Percentiles rank a stretch among this genome's conserved stretches.
phyloP scores from a whole-genome alignment of 2,113 vertebrate species.

The Octodon degus region DNA sequence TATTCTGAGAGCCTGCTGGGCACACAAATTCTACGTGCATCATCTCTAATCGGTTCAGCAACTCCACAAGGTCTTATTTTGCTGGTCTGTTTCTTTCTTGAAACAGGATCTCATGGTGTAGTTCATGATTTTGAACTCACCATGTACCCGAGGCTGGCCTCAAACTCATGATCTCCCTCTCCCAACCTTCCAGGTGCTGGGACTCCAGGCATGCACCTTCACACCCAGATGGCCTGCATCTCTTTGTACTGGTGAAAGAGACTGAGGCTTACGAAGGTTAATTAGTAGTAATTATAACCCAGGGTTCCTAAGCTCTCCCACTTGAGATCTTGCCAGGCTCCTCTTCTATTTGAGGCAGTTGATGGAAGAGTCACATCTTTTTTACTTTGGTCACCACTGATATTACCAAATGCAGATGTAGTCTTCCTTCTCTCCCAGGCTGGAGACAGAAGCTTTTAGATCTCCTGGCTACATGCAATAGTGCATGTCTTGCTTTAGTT shows the following conservation, averaged over 20 bases:
- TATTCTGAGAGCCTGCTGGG: neutral
- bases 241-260: neutral
- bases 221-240: neutral
- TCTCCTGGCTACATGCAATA: slow-evolving; percentile 43
- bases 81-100: neutral
- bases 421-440: slow-evolving; percentile 50
- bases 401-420: slow-evolving; percentile 43
- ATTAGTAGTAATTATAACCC: neutral
- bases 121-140: neutral
- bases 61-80: neutral
- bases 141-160: neutral
- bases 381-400: neutral
- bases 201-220: neutral
- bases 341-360: neutral
- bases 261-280: neutral
- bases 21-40: neutral
- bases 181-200: neutral
- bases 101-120: neutral
- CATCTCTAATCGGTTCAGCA: neutral
- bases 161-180: neutral
- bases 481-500: slow-evolving; percentile 50
- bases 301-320: neutral
- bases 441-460: slow-evolving; percentile 56
- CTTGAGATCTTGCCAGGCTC: neutral
- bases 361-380: neutral